Evolutionary conservation across 2,797 vertebrate genomes (phyloP), one percentile per base, ranked within the genome.

Genomic region (Alca torda): DNA sequence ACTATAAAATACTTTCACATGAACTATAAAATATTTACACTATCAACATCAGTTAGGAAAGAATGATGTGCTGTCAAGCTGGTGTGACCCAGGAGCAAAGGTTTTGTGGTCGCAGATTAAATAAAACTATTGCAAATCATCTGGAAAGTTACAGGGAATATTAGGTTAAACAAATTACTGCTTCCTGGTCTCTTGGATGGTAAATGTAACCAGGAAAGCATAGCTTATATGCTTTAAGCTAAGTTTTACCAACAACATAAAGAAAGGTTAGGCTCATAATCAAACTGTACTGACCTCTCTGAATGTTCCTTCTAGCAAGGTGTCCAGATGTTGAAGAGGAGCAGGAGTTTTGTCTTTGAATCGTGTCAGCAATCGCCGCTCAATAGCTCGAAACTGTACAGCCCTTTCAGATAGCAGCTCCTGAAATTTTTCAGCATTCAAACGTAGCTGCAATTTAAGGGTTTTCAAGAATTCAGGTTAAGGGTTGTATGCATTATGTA

Each of bases 331-430:
- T 93, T 99, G 99, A 67, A 99, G 98, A 1, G 99, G 99, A 17
- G 99, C 98, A 2, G 99, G 99, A 53, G 99, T 99, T 97, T 99
- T 99, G 97, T 99, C 99, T 96, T 99, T 99, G 97, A 99, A 99
- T 45, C 99, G 98, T 41, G 99, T 99, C 95, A 99, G 97, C 20
- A 99, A 97, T 43, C 99, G 98, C 35, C 99, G 98, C 90, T 99
- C 99, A 94, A 99, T 99, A 96, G 99, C 99, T 97, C 99, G 98
- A 94, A 99, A 99, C 73, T 99, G 99, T 67, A 99, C 96, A 0
- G 99, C 99, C 85, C 99, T 98, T 98, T 99, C 99, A 10, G 99
- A 99, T 70, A 99, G 98, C 25, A 99, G 98, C 57, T 99, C 99
- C 98, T 99, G 99, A 94, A 99, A 99, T 89, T 98, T 99, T 94